phyloP scores from a whole-genome alignment of 2,113 vertebrate genomes.

The Lophius piscatorius region DNA sequence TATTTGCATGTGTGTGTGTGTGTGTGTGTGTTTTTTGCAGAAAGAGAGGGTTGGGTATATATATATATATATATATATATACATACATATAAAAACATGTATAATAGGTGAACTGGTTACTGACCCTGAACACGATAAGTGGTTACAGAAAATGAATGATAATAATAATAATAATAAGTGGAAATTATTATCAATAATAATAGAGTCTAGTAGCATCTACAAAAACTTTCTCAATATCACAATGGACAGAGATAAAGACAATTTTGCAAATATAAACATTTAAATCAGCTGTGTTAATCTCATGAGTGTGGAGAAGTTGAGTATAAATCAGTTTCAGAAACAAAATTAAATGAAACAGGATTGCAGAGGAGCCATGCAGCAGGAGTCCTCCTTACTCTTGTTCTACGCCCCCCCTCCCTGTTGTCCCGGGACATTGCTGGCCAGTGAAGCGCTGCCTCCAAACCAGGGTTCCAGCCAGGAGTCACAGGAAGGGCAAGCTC shows the following conservation, averaged over 20 bases:
- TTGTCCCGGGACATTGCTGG: constrained; percentile 61
- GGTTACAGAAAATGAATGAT: too few species aligned
- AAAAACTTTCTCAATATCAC: too few species aligned
- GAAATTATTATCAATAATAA: too few species aligned
- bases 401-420: constrained; percentile 2
- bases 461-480: constrained; percentile 63
- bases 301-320: background rate
- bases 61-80: too few species aligned
- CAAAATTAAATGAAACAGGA: constrained; percentile 18
- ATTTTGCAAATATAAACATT: too few species aligned
- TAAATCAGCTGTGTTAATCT: background rate
- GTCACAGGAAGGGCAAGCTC: constrained; percentile 84
- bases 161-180: too few species aligned
- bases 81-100: too few species aligned
- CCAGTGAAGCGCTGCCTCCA: constrained; percentile 53
- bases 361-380: constrained; percentile 22
- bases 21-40: constrained; percentile 8
- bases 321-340: background rate
- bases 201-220: too few species aligned
- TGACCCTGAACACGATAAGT: too few species aligned
- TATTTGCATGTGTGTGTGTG: constrained; percentile 36
- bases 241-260: too few species aligned
- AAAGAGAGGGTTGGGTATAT: constrained; percentile 3
- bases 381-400: background rate
- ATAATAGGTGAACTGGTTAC: too few species aligned